Conservation (phyloP, 2,888 invertebrate species). For the Hypercompe scribonia region DNA sequence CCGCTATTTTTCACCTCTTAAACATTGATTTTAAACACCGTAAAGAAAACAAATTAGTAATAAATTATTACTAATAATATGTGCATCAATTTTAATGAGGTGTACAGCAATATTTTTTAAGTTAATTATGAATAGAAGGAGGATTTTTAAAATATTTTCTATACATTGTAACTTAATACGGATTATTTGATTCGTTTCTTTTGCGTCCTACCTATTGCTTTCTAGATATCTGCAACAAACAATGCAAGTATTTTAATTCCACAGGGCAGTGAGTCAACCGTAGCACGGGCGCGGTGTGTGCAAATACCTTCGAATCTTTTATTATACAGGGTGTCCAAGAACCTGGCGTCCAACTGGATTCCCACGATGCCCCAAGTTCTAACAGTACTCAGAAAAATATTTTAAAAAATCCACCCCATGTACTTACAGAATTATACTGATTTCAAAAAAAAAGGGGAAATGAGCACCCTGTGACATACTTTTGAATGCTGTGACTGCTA, state of each 20-base stretch:
- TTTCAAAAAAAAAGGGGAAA: too few relatives aligned
- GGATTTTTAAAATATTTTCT: neutral
- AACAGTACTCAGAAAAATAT: too few relatives aligned
- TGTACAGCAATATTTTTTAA: neutral
- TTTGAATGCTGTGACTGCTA: too few relatives aligned
- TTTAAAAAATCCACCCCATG: too few relatives aligned
- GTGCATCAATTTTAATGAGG: neutral
- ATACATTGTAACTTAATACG: neutral
- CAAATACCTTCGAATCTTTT: slow-evolving; percentile 8
- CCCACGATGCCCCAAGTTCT: too few relatives aligned
- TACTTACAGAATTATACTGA: too few relatives aligned
- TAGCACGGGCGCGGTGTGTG: slow-evolving; percentile 34
- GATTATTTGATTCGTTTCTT: neutral
- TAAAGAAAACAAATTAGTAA: neutral
- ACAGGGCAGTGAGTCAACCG: slow-evolving; percentile 40
- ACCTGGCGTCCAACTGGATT: too few relatives aligned
- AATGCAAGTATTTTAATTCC: slow-evolving; percentile 27
- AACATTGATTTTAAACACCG: neutral
- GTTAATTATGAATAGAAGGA: neutral
- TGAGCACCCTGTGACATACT: too few relatives aligned
- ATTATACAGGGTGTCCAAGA: too few relatives aligned
- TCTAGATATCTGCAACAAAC: neutral
- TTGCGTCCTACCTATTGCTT: neutral
- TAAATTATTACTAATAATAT: neutral
- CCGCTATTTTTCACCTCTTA: neutral